Percentiles rank a stretch among this genome's conserved stretches.
These are phyloP conservation scores for Thripadectes ignobilis DNA, from an alignment of 2,797 vertebrate genomes.

Conservation along the genomic window DNA sequence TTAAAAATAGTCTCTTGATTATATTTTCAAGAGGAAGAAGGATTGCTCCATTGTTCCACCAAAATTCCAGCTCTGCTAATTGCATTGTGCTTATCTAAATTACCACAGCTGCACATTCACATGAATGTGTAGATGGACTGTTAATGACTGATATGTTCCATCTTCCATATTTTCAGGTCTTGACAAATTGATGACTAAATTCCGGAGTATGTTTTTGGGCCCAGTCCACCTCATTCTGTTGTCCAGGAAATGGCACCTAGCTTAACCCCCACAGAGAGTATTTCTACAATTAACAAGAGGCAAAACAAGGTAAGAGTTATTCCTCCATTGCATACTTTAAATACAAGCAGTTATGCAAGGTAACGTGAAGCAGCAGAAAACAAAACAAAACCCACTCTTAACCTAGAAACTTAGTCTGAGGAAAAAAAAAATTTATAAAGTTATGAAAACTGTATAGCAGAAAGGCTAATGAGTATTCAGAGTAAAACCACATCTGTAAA, in stretches of 20 bases:
- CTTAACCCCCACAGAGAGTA: neutral
- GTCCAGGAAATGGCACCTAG: neutral
- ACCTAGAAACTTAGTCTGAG: neutral
- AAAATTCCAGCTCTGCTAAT: slow-evolving; percentile 5
- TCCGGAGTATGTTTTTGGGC: neutral
- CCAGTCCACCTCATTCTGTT: neutral
- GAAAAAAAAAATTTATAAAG: neutral
- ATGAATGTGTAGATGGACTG: neutral
- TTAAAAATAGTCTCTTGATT: neutral
- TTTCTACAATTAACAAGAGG: neutral
- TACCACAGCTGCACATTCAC: neutral
- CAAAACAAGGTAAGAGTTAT: neutral
- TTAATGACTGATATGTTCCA: neutral
- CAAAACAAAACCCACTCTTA: neutral
- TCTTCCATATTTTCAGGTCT: neutral
- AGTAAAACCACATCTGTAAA: neutral
- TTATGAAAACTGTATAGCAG: neutral
- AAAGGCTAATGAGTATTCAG: neutral
- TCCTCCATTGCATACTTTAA: neutral
- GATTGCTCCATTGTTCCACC: neutral
- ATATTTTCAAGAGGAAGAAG: slow-evolving; percentile 5
- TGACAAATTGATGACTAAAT: neutral
- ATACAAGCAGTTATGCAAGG: neutral
- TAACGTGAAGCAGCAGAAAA: neutral
- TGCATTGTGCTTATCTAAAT: slow-evolving; percentile 8